Base-by-base conservation (phyloP, 2,113 vertebrate genomes). In the Lampris megalopsis region DNA sequence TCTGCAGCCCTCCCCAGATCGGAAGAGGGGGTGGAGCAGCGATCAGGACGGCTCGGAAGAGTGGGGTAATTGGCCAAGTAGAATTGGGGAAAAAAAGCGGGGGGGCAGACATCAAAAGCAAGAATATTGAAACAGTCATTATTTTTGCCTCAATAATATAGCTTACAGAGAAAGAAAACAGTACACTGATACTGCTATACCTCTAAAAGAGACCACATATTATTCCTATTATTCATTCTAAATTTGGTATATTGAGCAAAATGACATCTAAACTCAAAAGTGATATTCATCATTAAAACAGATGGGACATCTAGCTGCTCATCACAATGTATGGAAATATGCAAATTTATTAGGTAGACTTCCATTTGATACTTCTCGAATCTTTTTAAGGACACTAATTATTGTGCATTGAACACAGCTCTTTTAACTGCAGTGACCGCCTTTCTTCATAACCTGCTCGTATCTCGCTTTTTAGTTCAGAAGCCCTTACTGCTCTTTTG, bases 391-490 rank as follows among this genome's bases (percentile, higher is more conserved):
- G n/a, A 38, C 37, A 58, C 7, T 2, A 13, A 10, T 53, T 4
- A 9, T 3, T 59, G 57, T 59, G 36, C 24, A 73, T 43, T 42
- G n/a, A 38, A 42, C 13, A 65, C 1, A n/a, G 11, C 61, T 68
- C 38, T 49, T 68, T 49, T 73, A 42, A 41, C 41, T 60, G 8
- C n/a, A 24, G 11, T 57, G 36, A 50, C 45, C 37, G 56, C 52
- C n/a, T 9, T 43, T 68, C 43, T 72, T 62, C 37, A 36, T 40
- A 48, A 47, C 69, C 60, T 89, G 50, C 52, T 47, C 52, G 45
- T 69, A 79, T 86, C 72, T 70, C 68, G 53, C 42, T 52, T 64
- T 71, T 77, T 72, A 53, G 75, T 24, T 24, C 24, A 24, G 24
- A 24, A 24, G 71, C 35, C 64, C 64, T 83, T 85, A 65, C 66